Evolutionary conservation across 2,888 invertebrate genomes (phyloP).

Genomic region (Oeneis ivallda): DNA sequence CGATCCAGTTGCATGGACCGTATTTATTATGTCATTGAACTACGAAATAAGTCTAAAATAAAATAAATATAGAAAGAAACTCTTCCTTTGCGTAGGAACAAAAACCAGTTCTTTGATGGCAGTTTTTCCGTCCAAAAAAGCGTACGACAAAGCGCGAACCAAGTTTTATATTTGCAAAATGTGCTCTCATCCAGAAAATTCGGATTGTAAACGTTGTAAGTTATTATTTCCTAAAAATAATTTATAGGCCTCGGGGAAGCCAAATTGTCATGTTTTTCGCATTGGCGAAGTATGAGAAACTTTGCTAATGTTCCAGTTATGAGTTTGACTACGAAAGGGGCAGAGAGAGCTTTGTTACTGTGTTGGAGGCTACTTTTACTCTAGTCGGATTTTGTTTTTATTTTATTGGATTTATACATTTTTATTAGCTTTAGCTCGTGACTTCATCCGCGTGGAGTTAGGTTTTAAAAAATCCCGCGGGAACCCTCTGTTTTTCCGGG

Average conservation of each 20-base stretch:
- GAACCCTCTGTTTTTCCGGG: no score
- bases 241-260: constrained; percentile 27
- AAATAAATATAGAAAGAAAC: no score
- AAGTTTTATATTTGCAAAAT: constrained; percentile 13
- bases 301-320: constrained; percentile 17
- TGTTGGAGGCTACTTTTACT: background rate
- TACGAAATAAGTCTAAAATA: no score
- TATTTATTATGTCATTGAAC: no score
- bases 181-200: constrained; percentile 21
- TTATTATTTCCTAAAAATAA: constrained; percentile 25
- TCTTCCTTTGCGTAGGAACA: background rate
- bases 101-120: background rate
- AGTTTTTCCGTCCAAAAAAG: background rate
- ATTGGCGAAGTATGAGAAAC: constrained; percentile 23
- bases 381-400: background rate
- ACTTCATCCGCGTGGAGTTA: background rate
- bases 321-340: constrained; percentile 11
- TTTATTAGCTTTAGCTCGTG: background rate
- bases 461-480: background rate
- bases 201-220: constrained; percentile 13
- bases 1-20: no score
- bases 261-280: constrained; percentile 28
- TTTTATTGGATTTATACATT: background rate
- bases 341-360: constrained; percentile 6
- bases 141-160: constrained; percentile 3